Percentiles rank a stretch among this genome's conserved stretches.
These are phyloP conservation scores for Nesidiocoris tenuis DNA, from an alignment of 2,888 invertebrate species.

Conservation along the genomic window DNA sequence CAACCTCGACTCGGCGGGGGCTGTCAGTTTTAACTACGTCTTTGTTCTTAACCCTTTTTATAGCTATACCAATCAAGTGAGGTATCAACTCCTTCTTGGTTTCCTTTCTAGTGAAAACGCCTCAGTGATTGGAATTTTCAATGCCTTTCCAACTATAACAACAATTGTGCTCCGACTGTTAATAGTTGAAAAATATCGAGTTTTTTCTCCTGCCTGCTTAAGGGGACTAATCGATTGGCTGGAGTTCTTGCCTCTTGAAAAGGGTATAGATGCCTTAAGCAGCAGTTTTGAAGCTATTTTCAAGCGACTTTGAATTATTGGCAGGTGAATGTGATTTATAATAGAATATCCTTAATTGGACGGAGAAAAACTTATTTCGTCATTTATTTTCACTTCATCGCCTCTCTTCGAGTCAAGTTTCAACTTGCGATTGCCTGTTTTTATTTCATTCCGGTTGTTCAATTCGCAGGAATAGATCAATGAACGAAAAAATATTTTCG, in stretches of 20 bases:
- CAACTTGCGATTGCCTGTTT: no score
- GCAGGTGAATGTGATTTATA: neutral
- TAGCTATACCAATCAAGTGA: constrained; percentile 30
- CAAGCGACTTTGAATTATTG: neutral
- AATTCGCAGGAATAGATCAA: no score
- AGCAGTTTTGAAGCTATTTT: neutral
- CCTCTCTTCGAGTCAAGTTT: no score
- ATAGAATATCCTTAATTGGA: neutral
- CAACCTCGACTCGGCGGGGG: constrained; percentile 28
- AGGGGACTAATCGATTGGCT: constrained; percentile 25
- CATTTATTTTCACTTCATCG: no score
- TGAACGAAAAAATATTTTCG: no score
- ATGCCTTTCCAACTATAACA: constrained; percentile 31
- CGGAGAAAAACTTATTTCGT: no score
- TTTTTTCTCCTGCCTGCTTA: constrained; percentile 4
- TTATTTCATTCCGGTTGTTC: no score
- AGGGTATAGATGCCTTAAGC: neutral
- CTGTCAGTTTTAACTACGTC: constrained; percentile 41
- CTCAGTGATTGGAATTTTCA: constrained; percentile 28
- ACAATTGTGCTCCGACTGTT: constrained; percentile 29
- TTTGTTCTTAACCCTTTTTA: constrained; percentile 39
- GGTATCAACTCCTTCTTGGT: constrained; percentile 35
- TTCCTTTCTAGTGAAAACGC: constrained; percentile 18
- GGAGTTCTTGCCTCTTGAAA: neutral
- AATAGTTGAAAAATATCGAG: constrained; percentile 25